Evolutionary conservation across 2,888 invertebrate genomes (phyloP).

Genomic region (Timema cristinae): DNA sequence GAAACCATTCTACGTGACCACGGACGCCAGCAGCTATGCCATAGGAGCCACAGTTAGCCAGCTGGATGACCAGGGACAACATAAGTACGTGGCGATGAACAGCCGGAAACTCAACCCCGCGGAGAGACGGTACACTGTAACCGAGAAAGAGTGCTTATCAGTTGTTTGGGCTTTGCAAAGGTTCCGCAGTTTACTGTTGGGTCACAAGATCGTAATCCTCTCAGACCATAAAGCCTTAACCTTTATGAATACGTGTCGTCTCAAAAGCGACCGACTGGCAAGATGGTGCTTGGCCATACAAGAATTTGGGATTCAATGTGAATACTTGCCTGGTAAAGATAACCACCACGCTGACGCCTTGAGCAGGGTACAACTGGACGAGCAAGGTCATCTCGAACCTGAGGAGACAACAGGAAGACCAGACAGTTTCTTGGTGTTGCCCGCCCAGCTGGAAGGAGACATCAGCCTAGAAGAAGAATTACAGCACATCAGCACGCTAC

Average conservation of each 20-base stretch:
- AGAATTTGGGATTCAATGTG: neutral
- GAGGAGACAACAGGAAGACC: neutral
- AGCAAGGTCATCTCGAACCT: neutral
- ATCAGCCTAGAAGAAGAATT: too few species aligned
- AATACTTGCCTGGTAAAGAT: neutral
- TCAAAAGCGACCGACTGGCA: neutral
- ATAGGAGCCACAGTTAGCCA: constrained; percentile 28
- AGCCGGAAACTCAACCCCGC: neutral
- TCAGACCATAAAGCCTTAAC: neutral
- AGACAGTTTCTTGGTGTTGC: too few species aligned
- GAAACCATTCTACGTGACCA: constrained; percentile 24
- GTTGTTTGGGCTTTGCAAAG: neutral
- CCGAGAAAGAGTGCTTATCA: neutral
- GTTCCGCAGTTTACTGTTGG: neutral
- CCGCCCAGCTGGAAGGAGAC: too few species aligned
- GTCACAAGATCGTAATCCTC: neutral
- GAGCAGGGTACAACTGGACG: neutral
- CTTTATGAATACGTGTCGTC: neutral
- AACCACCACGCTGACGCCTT: neutral
- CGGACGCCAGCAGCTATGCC: constrained; percentile 32
- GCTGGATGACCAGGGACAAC: neutral
- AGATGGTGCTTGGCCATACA: constrained; percentile 7
- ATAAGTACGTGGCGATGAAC: neutral
- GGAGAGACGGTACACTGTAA: neutral
- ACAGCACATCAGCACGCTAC: too few species aligned